A percentile compares a stretch with the other conserved stretches of the same genome.
Evolutionary conservation across 2,888 invertebrate species (phyloP).

Genomic region (Parelbella ahira): DNA sequence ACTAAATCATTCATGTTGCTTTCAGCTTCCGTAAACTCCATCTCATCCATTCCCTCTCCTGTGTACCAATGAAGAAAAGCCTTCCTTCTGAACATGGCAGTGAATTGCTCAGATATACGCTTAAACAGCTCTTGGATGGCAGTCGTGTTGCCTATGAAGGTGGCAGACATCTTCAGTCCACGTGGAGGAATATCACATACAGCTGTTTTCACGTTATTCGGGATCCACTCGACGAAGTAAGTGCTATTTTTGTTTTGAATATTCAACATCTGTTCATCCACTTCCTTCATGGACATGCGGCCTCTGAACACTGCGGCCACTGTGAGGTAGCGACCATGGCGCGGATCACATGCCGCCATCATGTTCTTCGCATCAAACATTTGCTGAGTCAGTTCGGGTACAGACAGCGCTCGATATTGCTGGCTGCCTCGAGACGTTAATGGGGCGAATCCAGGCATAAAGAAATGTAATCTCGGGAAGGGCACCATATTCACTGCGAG

Average conservation of each 20-base stretch:
- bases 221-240: slow-evolving; percentile 91
- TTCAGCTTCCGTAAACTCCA: too few species aligned
- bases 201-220: slow-evolving; percentile 88
- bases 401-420: slow-evolving; percentile 91
- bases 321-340: slow-evolving; percentile 2
- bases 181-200: slow-evolving; percentile 89
- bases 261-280: slow-evolving; percentile 89
- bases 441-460: slow-evolving; percentile 82
- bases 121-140: slow-evolving; percentile 94
- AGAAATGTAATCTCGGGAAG: slow-evolving; percentile 85
- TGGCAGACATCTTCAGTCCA: slow-evolving; percentile 90
- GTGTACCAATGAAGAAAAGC: too few species aligned
- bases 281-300: slow-evolving; percentile 96
- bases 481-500: slow-evolving; percentile 78
- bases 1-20: too few species aligned
- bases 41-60: too few species aligned
- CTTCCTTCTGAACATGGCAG: slow-evolving; percentile 1
- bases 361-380: too few species aligned
- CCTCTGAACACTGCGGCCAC: slow-evolving; percentile 94
- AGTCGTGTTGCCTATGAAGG: slow-evolving; percentile 92
- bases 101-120: slow-evolving; percentile 24
- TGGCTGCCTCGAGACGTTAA: slow-evolving; percentile 90
- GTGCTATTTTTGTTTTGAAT: slow-evolving; percentile 85
- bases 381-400: slow-evolving; percentile 92
- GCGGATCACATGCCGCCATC: too few species aligned